phyloP scores from a whole-genome alignment of 2,113 vertebrate genomes.

The Melanerpes formicivorus region DNA sequence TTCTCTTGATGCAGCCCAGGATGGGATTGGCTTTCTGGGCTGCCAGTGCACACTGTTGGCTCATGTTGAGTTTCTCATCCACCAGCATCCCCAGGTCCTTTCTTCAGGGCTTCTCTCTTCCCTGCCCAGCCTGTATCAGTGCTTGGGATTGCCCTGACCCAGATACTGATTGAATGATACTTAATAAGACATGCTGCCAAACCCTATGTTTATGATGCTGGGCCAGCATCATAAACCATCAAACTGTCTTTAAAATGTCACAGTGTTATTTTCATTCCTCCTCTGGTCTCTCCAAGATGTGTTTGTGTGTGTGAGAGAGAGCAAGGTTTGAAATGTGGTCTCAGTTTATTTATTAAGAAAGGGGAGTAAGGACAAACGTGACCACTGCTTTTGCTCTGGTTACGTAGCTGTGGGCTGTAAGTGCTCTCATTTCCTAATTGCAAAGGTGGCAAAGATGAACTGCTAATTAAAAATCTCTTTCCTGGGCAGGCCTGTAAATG shows the following conservation, averaged over 20 bases:
- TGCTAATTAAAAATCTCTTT: conserved; percentile 53
- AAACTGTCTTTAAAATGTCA: background rate
- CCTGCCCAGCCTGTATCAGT: too few relatives aligned
- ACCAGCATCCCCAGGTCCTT: too few relatives aligned
- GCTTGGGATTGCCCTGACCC: too few relatives aligned
- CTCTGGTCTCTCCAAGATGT: background rate
- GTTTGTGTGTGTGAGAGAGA: background rate
- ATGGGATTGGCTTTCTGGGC: too few relatives aligned
- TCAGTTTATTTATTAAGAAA: background rate
- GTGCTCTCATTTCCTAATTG: conserved; percentile 57
- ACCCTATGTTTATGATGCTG: background rate
- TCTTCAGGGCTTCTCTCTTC: too few relatives aligned
- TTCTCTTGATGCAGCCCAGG: too few relatives aligned
- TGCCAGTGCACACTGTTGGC: too few relatives aligned
- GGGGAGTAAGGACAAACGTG: conserved; percentile 8
- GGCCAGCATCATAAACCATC: background rate
- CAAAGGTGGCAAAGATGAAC: conserved; percentile 45
- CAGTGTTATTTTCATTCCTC: background rate
- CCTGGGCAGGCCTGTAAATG: background rate
- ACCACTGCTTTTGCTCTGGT: conserved; percentile 8
- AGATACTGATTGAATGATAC: background rate
- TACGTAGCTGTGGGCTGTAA: conserved; percentile 21
- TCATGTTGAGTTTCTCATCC: too few relatives aligned
- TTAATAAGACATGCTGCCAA: background rate
- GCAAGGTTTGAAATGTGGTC: conserved; percentile 19